Evolutionary conservation across 2,113 vertebrate genomes (phyloP).

Genomic region (Pollimyrus isidori): DNA sequence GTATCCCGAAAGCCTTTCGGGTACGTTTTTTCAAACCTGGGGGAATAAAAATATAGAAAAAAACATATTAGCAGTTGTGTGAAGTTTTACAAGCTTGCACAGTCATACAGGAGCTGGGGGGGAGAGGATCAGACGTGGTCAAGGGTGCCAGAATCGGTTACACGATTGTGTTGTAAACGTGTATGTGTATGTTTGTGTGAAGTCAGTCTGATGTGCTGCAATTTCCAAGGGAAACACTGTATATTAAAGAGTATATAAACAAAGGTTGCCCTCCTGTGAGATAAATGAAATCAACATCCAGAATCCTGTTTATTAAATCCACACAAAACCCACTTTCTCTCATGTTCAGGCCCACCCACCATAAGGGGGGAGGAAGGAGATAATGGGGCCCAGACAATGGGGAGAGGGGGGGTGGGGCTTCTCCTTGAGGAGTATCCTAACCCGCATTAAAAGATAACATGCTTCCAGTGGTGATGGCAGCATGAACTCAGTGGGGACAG

Average conservation of each 20-base stretch:
- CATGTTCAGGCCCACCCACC: not conserved
- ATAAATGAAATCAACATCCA: not conserved
- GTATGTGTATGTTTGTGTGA: not conserved
- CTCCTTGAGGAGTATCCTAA: not conserved
- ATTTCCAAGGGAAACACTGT: not conserved
- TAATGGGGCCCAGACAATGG: not conserved
- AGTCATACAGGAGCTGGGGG: not conserved
- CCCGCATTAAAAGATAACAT: not conserved
- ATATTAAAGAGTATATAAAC: not conserved
- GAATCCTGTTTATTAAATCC: not conserved
- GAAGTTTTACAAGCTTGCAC: not conserved
- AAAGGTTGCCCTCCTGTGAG: not conserved
- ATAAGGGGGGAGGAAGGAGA: not conserved
- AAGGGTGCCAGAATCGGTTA: not conserved
- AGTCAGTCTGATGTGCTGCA: not conserved
- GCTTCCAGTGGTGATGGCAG: not conserved
- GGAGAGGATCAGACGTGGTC: not conserved
- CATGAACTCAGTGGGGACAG: not conserved
- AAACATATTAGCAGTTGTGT: not conserved
- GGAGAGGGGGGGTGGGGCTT: not conserved
- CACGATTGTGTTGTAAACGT: not conserved
- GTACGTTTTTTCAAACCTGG: constrained; percentile 98
- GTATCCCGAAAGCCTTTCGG: constrained; percentile 98
- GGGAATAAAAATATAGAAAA: constrained; percentile 13
- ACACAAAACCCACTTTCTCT: not conserved